Evolutionary conservation across 1,140 invertebrate genomes (phyloP).

Genomic region (Musca vetustissima): DNA sequence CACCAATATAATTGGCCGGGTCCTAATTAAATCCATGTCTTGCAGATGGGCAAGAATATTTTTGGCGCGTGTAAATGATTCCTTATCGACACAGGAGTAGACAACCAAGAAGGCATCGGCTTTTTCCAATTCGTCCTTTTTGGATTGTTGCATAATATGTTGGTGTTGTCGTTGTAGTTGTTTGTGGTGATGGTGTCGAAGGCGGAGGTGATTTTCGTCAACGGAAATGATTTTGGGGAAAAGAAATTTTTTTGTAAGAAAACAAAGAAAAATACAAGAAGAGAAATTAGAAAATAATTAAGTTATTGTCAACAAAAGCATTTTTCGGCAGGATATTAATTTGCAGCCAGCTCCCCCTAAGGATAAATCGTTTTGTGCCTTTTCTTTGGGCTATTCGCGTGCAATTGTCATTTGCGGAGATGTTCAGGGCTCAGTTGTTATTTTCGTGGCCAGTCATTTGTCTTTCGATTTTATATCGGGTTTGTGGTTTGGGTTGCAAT

Average conservation of each 20-base stretch:
- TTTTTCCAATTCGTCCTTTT: conserved; percentile 75
- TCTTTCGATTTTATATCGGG: too few species aligned
- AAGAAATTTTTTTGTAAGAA: too few species aligned
- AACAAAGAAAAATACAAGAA: not conserved
- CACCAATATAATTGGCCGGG: conserved; percentile 81
- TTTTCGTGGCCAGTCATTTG: too few species aligned
- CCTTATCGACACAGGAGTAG: conserved; percentile 88
- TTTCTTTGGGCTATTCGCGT: too few species aligned
- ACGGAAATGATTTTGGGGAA: conserved; percentile 2
- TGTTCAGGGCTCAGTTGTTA: too few species aligned
- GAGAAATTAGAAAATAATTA: conserved; percentile 2
- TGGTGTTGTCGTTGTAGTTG: conserved; percentile 28
- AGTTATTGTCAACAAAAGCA: not conserved
- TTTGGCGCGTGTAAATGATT: conserved; percentile 81
- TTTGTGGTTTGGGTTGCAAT: too few species aligned
- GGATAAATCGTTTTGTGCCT: too few species aligned
- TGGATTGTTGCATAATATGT: conserved; percentile 51
- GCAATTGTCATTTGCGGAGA: too few species aligned
- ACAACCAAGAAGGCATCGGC: conserved; percentile 84
- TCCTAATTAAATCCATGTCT: conserved; percentile 72
- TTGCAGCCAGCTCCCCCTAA: too few species aligned
- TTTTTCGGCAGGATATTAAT: not conserved
- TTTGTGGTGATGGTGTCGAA: conserved; percentile 17
- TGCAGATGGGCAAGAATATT: conserved; percentile 73
- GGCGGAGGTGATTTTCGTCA: not conserved